Evolutionary conservation across 2,113 vertebrate genomes (phyloP).

Genomic region (Cyphomyrus discorhynchus): DNA sequence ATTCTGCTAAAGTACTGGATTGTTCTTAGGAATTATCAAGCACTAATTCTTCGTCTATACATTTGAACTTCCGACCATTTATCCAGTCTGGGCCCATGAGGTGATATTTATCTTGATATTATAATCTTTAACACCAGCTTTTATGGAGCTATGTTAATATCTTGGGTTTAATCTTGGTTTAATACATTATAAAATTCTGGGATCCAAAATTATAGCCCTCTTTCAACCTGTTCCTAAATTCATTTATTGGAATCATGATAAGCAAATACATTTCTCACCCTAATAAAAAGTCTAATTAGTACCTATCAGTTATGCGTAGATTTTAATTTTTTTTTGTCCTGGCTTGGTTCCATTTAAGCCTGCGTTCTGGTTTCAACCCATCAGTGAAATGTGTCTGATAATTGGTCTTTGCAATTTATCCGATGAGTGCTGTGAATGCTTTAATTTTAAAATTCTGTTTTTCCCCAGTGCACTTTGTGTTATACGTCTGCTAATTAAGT

Average conservation of each 20-base stretch:
- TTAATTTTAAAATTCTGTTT: background rate
- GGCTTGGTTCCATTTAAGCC: background rate
- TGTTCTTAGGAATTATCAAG: background rate
- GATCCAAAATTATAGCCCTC: background rate
- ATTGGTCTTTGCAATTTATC: background rate
- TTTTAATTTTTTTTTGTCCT: background rate
- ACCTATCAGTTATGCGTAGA: background rate
- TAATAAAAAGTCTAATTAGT: conserved; percentile 2
- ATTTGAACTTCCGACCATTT: background rate
- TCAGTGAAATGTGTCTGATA: background rate
- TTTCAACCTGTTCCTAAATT: background rate
- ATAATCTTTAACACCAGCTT: background rate
- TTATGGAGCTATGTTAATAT: background rate
- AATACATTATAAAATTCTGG: conserved; percentile 1
- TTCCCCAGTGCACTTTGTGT: background rate
- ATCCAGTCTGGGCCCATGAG: background rate
- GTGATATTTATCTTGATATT: background rate
- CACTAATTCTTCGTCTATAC: background rate
- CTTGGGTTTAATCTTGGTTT: background rate
- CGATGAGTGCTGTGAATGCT: background rate
- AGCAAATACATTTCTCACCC: background rate
- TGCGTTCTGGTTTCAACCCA: background rate
- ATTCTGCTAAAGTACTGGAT: background rate
- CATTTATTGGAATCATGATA: background rate
- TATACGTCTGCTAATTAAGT: background rate